Conservation (phyloP, 2,888 invertebrate genomes). For the Sepiola atlantica region DNA sequence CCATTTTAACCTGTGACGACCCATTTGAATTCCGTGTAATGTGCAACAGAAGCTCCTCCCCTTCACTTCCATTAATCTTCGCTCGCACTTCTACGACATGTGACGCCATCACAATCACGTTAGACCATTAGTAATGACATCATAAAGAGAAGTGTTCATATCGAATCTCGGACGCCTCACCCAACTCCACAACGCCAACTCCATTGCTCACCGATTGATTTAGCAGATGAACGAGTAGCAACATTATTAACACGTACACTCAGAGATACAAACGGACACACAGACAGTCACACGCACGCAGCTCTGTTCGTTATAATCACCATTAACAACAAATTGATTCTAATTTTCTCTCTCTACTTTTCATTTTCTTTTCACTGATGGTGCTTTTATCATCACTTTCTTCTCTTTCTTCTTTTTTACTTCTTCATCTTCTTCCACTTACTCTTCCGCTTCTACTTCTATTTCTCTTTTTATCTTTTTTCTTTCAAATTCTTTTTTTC, state of each 20-base stretch:
- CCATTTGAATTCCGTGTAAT: constrained; percentile 20
- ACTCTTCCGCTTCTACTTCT: neutral
- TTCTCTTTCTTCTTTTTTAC: neutral
- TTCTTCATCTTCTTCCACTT: neutral
- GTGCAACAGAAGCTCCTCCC: neutral
- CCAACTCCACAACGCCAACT: neutral
- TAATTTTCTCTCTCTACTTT: neutral
- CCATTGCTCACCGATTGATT: neutral
- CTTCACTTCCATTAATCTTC: neutral
- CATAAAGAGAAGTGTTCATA: neutral
- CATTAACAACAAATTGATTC: neutral
- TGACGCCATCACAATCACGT: neutral
- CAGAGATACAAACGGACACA: too few species aligned
- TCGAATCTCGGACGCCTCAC: neutral
- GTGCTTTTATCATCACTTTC: neutral
- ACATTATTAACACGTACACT: neutral
- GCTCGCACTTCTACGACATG: neutral
- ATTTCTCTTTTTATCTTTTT: neutral
- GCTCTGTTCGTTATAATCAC: neutral
- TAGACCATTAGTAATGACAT: constrained; percentile 5
- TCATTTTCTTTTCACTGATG: neutral
- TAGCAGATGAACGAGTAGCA: neutral
- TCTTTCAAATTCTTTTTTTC: neutral
- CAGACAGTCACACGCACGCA: neutral
- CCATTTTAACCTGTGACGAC: neutral